Percentiles rank a stretch among this genome's conserved stretches.
Evolutionary conservation across 2,113 vertebrate species (phyloP).

Genomic region (Pyrgilauda ruficollis): DNA sequence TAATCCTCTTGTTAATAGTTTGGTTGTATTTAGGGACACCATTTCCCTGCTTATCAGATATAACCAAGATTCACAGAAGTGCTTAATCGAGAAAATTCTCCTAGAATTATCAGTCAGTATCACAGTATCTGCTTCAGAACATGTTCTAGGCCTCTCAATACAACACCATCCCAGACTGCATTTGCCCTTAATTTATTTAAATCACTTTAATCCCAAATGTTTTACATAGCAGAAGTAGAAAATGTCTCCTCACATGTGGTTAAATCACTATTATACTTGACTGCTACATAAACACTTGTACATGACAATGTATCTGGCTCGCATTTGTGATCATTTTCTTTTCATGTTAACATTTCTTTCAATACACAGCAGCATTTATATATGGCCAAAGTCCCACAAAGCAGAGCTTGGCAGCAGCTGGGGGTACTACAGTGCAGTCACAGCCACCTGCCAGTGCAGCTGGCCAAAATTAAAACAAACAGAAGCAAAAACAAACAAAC

Average conservation of each 20-base stretch:
- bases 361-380: neutral
- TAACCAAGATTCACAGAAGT: neutral
- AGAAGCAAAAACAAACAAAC: neutral
- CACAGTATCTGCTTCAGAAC: neutral
- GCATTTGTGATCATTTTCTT: neutral
- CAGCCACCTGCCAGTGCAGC: constrained; percentile 47
- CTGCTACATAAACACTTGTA: neutral
- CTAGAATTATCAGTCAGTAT: neutral
- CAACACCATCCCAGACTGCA: neutral
- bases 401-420: constrained; percentile 51
- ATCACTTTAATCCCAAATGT: neutral
- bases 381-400: neutral
- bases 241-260: neutral
- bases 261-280: neutral
- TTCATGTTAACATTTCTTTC: neutral
- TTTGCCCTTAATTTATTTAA: neutral
- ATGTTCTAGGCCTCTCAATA: neutral
- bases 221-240: neutral
- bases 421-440: neutral
- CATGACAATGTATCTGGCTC: neutral
- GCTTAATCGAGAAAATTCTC: neutral
- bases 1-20: neutral
- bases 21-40: neutral
- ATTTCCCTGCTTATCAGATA: neutral
- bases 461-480: neutral